phyloP scores from a whole-genome alignment of 1,140 invertebrate genomes.

The Bilobella aurantiaca region DNA sequence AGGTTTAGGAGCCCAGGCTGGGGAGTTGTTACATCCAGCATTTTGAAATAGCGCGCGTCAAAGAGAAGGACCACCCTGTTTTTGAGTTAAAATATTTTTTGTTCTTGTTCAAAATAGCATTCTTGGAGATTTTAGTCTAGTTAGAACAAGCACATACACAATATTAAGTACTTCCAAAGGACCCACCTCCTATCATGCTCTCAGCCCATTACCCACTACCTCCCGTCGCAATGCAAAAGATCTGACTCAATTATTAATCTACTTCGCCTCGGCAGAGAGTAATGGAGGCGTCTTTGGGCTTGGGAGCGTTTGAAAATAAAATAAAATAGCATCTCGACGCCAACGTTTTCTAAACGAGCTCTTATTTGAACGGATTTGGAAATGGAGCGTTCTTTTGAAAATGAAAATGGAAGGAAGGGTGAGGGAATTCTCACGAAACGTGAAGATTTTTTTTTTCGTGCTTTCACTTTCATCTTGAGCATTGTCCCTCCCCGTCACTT shows the following conservation, averaged over 20 bases:
- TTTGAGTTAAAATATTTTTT: slow-evolving; percentile 8
- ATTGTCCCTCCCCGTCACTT: neutral
- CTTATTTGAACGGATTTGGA: neutral
- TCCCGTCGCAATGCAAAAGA: neutral
- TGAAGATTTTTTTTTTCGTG: neutral
- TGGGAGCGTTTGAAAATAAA: neutral
- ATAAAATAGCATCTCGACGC: neutral
- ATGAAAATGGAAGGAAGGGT: neutral
- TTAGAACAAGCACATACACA: neutral
- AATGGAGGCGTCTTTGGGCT: too few species aligned
- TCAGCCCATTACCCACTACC: neutral
- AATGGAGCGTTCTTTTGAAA: neutral
- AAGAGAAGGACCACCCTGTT: slow-evolving; percentile 4
- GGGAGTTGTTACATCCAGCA: too few species aligned
- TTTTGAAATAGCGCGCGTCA: too few species aligned
- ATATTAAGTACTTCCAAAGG: neutral
- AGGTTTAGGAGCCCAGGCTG: too few species aligned
- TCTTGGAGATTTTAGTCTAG: neutral
- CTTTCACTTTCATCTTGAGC: slow-evolving; percentile 1
- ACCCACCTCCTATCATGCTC: slow-evolving; percentile 1
- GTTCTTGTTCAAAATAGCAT: neutral
- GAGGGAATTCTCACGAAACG: neutral
- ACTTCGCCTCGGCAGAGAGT: too few species aligned
- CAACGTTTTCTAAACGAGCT: neutral
- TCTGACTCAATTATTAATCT: slow-evolving; percentile 9